These are phyloP conservation scores for Xenopus borealis DNA, from an alignment of 2,113 vertebrate genomes.

Conservation along the genomic window DNA sequence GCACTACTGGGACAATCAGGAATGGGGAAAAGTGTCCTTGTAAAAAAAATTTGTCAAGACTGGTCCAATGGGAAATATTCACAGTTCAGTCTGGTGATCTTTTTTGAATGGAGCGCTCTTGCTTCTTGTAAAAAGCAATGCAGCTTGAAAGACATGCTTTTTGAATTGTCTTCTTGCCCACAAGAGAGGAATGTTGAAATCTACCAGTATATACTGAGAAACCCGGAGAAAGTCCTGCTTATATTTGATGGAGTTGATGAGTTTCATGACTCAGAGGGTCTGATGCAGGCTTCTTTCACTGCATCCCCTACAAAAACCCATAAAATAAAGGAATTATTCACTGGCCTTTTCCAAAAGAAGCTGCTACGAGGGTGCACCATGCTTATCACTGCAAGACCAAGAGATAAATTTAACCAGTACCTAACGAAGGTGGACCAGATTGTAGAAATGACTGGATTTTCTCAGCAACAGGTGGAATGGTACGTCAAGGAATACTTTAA, in stretches of 20 bases:
- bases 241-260: constrained; percentile 86
- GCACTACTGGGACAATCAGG: constrained; percentile 77
- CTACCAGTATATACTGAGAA: constrained; percentile 67
- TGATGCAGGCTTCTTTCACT: constrained; percentile 52
- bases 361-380: constrained; percentile 80
- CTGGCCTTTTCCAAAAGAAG: constrained; percentile 76
- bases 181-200: constrained; percentile 58
- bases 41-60: constrained; percentile 74
- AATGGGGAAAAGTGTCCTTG: constrained; percentile 81
- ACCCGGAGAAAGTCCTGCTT: constrained; percentile 76
- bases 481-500: constrained; percentile 74
- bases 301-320: constrained; percentile 48
- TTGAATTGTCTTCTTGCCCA: constrained; percentile 58
- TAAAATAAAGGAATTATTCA: constrained; percentile 71
- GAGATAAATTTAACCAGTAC: constrained; percentile 69
- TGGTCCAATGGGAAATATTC: constrained; percentile 76
- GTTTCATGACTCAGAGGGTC: constrained; percentile 69
- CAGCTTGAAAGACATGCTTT: constrained; percentile 74
- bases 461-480: constrained; percentile 60
- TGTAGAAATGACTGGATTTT: constrained; percentile 79
- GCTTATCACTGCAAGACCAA: constrained; percentile 73
- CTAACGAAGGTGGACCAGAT: constrained; percentile 73
- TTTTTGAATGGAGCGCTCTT: constrained; percentile 70
- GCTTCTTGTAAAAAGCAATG: constrained; percentile 54
- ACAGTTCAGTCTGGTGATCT: constrained; percentile 83